Base-by-base conservation (phyloP, 2,113 vertebrate species). In the Microtus montanus region DNA sequence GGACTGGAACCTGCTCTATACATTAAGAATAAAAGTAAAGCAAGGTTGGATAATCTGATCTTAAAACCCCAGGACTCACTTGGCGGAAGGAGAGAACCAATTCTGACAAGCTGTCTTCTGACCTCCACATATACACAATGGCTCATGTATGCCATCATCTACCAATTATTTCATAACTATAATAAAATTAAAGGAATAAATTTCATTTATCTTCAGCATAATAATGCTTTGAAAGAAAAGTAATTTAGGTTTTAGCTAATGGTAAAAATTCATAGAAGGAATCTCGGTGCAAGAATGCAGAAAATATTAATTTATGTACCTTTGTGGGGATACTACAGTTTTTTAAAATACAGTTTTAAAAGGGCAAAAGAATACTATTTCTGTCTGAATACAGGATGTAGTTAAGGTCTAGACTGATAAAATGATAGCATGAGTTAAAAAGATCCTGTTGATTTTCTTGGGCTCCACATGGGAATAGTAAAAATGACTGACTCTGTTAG, bases 141-240 rank as follows among this genome's bases (percentile, higher is more conserved):
- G 3, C 6, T 61, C 15, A 22, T 38, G 35, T 38, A 38, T 83
- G 41, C 22, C 54, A 26, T 13, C 74, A 75, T 75, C 38, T 28
- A 75, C 24, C 22, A 61, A 28, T 82, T 24, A 38, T 61, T 38
- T 61, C 12, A 83, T 38, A 15, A 41, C 26, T 15, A 41, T 38
- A 11, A 63, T 41, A 85, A 92, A 84, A 66, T 35, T 49, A 68
- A 79, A 77, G 44, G 8, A 91, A 80, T 68, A n/a, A 30, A 61
- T 70, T 77, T 63, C 24, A 64, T 61, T 87, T 63, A 12, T 26
- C 54, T 89, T 73, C 49, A 19, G 52, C 52, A 33, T 79, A 38
- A 88, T 95, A 80, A 86, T 63, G 15, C 7, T 87, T 87, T 66
- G 82, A 78, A 41, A 71, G 63, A 15, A 93, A 87, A 90, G n/a